These are phyloP conservation scores for Salmo trutta DNA, from an alignment of 2,797 vertebrate genomes.

Conservation along the genomic window DNA sequence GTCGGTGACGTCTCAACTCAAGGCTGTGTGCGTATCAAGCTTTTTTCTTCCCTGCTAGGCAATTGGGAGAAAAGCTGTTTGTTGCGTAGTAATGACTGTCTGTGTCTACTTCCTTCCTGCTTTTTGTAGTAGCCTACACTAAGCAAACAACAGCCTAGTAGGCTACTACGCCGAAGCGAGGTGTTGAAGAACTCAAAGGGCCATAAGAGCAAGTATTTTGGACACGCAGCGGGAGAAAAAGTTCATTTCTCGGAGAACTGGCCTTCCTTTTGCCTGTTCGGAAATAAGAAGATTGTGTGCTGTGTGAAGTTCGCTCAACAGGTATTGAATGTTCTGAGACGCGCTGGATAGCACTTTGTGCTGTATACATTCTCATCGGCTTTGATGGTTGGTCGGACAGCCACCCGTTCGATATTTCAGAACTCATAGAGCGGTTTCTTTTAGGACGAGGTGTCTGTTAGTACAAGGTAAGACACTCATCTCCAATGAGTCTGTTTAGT, in stretches of 20 bases:
- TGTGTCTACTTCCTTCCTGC: slow-evolving; percentile 86
- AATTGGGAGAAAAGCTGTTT: slow-evolving; percentile 72
- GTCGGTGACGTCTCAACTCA: background rate
- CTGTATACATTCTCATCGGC: background rate
- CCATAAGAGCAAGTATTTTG: slow-evolving; percentile 20
- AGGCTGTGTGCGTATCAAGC: background rate
- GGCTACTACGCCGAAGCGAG: slow-evolving; percentile 38
- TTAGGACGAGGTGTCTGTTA: background rate
- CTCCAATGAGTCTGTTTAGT: background rate
- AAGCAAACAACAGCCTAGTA: slow-evolving; percentile 57
- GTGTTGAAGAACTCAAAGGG: slow-evolving; percentile 35
- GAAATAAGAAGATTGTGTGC: background rate
- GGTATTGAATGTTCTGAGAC: background rate
- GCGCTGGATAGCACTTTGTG: background rate
- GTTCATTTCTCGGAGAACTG: background rate
- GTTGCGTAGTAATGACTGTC: slow-evolving; percentile 81
- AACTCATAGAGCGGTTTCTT: background rate
- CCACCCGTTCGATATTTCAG: background rate
- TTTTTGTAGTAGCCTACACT: slow-evolving; percentile 59
- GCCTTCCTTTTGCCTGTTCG: background rate
- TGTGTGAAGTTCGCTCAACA: background rate
- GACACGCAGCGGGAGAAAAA: background rate
- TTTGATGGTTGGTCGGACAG: background rate
- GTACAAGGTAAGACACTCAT: background rate
- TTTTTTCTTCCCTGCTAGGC: slow-evolving; percentile 52